Evolutionary conservation across 2,888 invertebrate genomes (phyloP).

Genomic region (Myopa testacea): DNA sequence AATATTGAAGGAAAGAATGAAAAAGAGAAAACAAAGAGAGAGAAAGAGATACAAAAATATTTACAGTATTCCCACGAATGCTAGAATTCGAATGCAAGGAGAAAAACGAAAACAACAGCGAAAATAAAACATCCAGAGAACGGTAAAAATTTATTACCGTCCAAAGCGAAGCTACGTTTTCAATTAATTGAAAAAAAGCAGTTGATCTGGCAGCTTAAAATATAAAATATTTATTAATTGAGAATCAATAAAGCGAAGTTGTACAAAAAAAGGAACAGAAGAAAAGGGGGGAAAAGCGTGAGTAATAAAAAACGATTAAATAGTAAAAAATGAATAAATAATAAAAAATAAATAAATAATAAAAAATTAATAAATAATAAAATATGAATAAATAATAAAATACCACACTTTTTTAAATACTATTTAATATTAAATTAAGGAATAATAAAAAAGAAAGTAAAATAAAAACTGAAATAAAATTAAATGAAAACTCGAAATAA

Average conservation of each 20-base stretch:
- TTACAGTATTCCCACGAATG: neutral
- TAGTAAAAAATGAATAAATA: neutral
- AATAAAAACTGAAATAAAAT: neutral
- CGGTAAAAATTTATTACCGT: neutral
- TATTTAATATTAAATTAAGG: slow-evolving; percentile 1
- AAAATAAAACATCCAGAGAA: neutral
- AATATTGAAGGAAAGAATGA: slow-evolving; percentile 1
- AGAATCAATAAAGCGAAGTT: slow-evolving; percentile 19
- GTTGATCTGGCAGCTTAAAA: slow-evolving; percentile 27
- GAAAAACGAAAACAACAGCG: neutral
- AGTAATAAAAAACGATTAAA: no score
- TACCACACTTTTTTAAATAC: neutral
- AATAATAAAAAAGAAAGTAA: neutral
- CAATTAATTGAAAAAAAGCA: slow-evolving; percentile 4
- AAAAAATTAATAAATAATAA: neutral
- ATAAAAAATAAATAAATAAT: neutral
- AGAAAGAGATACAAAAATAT: neutral
- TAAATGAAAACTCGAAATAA: neutral
- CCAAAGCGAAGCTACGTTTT: neutral
- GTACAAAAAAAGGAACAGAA: neutral
- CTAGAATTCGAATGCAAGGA: neutral
- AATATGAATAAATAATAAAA: neutral
- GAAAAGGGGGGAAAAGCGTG: neutral
- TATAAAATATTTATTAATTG: slow-evolving; percentile 20
- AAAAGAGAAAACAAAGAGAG: neutral